Evolutionary conservation across 2,888 invertebrate genomes (phyloP).

Genomic region (Melipona bicolor): DNA sequence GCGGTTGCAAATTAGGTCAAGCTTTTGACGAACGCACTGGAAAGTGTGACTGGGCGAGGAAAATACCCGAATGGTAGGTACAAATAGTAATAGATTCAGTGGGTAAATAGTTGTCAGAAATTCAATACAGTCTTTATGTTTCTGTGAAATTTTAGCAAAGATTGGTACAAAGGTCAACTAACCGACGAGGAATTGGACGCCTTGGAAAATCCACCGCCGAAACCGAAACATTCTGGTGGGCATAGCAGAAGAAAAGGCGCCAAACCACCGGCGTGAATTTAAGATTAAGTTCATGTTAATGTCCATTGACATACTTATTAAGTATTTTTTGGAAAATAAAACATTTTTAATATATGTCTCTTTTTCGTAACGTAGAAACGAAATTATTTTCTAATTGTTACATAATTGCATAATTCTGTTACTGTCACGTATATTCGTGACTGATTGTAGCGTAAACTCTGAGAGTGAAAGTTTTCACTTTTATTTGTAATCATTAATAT

Average conservation of each 20-base stretch:
- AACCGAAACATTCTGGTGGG: conserved; percentile 86
- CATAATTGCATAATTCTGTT: neutral
- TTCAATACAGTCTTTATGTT: neutral
- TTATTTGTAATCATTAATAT: neutral
- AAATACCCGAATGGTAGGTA: conserved; percentile 94
- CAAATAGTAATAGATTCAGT: neutral
- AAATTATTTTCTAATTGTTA: neutral
- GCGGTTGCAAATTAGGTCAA: conserved; percentile 95
- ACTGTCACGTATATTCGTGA: neutral
- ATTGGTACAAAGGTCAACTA: conserved; percentile 95
- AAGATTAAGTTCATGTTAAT: conserved; percentile 44
- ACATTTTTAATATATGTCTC: conserved; percentile 55
- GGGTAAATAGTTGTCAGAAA: too few relatives aligned
- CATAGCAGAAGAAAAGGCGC: conserved; percentile 84
- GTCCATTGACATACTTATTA: conserved; percentile 48
- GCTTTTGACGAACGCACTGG: conserved; percentile 93
- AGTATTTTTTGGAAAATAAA: conserved; percentile 69
- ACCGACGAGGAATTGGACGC: conserved; percentile 92
- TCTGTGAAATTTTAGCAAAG: conserved; percentile 87
- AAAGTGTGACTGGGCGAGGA: conserved; percentile 94
- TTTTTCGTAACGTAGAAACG: neutral
- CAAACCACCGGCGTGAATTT: conserved; percentile 81
- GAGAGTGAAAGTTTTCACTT: conserved; percentile 23
- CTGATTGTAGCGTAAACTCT: conserved; percentile 10
- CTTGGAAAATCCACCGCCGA: conserved; percentile 91